Evolutionary conservation across 2,797 vertebrate genomes (phyloP), one percentile per base, ranked within the genome.

Genomic region (Enteromius unitaeniatus): DNA sequence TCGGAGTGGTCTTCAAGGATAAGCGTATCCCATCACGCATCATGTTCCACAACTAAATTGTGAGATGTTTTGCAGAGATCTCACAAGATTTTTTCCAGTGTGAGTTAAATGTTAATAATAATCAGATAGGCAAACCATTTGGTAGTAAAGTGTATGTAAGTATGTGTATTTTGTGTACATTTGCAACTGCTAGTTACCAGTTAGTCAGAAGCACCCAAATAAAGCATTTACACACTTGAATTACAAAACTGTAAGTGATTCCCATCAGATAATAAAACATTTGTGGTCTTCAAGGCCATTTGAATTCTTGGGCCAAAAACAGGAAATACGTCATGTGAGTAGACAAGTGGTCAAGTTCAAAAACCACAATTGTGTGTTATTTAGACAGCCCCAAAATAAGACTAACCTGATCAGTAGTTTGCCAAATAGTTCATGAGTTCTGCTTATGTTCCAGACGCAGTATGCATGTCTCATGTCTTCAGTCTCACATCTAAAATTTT

Each of bases 401-500:
- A 14, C 88, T 88, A 78, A 93, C 93, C 82, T 53, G 74, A 93
- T 82, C 40, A 80, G 53, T 58, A 94, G 89, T 76, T 0, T 0
- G 3, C 68, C 21, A 0, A 0, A 0, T 1, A 2, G 10, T 58
- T 87, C 11, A 34, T 15, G 65, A 53, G 68, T 6, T 87, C 81
- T 89, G 83, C 37, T 83, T 17, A 85, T 37, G 31, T 88, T 82
- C 92, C 92, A 93, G 47, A 17, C 87, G 81, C 93, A 93, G 11
- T 3, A 34, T 26, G 93, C 8, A 9, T 3, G 75, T 82, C 4
- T 83, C 83, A 92, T 76, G 83, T 93, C 88, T 68, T 84, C 49
- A 1, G 92, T 93, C 19, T 1, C 42, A 86, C 94, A 94, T 82
- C 69, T 79, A 84, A 93, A 13, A 79, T 93, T 88, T 81, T 77